Base-by-base conservation (phyloP, 2,797 vertebrate species). In the Bryconaethiops microstoma region DNA sequence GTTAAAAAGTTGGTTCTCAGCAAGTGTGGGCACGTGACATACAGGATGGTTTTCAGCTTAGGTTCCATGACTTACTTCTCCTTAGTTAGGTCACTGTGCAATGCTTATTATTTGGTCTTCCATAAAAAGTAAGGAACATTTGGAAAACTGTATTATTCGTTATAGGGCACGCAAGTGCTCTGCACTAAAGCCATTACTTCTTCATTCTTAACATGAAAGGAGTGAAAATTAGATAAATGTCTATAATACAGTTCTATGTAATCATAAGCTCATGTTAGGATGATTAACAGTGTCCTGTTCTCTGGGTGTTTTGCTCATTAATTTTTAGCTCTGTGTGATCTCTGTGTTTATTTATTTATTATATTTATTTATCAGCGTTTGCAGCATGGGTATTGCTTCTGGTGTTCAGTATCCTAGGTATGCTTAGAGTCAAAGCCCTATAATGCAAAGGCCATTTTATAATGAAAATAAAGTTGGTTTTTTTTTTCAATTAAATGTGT, bases 371-470 rank as follows among this genome's bases (percentile, higher is more conserved):
- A 2, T 64, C 64, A 81, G 79, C 79, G 75, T 79, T 82, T 82
- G 74, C 91, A 94, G 95, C 95, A 96, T 96, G 95, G 85, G 91
- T 91, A 93, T 89, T 93, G 91, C 90, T 89, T 91, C 90, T 91
- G 90, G 91, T 92, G 88, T 84, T 89, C 91, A 92, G 65, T 89
- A 88, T 95, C 91, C 90, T 91, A 92, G 85, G 89, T 92, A 92
- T 91, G 94, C 92, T 92, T 94, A 94, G 94, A 95, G 94, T 90
- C 89, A 90, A 94, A 92, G 92, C 92, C 93, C 89, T 87, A 91
- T 91, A 91, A 92, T 93, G 93, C 96, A 95, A 74, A 92, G 60
- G 72, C 83, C 83, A 91, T 93, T 93, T 94, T 94, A 89, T 93
- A 92, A 91, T 85, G 85, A 90, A 78, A 94, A 93, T 93, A 92